Conservation (phyloP, 37 sponge, comb jelly and placozoan species). For the Eunapius fragilis region DNA sequence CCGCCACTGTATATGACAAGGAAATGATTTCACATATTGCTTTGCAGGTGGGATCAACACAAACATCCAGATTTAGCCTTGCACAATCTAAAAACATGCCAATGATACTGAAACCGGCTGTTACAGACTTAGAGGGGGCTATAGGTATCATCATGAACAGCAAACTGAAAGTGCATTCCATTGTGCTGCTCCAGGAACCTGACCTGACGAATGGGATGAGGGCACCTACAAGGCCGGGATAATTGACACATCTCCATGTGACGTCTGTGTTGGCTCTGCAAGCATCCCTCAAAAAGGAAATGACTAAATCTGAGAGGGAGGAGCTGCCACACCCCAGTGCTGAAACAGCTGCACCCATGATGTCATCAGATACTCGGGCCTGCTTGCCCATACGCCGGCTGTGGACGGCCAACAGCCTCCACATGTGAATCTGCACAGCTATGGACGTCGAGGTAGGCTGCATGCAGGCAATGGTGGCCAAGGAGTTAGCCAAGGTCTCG, state of each 20-base stretch:
- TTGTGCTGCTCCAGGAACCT: background rate
- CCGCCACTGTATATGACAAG: no score
- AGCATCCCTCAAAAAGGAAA: slow-evolving; percentile 19
- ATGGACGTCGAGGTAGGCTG: slow-evolving; percentile 5
- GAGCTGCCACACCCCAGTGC: background rate
- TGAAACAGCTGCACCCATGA: background rate
- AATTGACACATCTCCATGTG: background rate
- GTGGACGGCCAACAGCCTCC: slow-evolving; percentile 33
- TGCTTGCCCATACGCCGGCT: background rate
- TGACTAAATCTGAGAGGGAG: slow-evolving; percentile 11
- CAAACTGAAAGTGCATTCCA: background rate
- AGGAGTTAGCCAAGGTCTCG: background rate
- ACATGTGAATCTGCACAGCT: slow-evolving; percentile 35
- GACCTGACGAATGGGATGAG: background rate
- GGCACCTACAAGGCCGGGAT: background rate
- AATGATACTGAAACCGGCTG: slow-evolving; percentile 23
- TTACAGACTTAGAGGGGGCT: background rate
- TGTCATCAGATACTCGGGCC: background rate
- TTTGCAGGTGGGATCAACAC: slow-evolving; percentile 15
- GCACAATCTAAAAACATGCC: slow-evolving; percentile 9
- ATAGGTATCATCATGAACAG: background rate
- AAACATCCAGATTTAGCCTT: background rate
- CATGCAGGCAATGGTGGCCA: slow-evolving; percentile 41
- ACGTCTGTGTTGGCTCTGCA: background rate
- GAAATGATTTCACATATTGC: slow-evolving; percentile 24